Evolutionary conservation across 2,888 invertebrate genomes (phyloP), one percentile per base, ranked within the genome.

Genomic region (Acanthopleura granulata): DNA sequence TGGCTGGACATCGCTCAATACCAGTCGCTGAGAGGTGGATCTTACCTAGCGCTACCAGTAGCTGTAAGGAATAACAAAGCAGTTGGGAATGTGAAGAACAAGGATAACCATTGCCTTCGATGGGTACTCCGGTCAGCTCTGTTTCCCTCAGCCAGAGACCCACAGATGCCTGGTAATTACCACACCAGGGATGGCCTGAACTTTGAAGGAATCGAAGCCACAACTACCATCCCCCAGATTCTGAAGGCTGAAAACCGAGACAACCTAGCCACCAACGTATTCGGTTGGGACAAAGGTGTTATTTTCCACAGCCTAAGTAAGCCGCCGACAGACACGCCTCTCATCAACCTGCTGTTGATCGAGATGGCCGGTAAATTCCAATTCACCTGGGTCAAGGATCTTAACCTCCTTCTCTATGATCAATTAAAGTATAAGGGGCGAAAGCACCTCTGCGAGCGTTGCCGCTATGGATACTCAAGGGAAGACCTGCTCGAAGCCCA

Each of bases 321-420:
- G n/a, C n/a, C n/a, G n/a, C n/a, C n/a, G n/a, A n/a, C n/a, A n/a
- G n/a, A n/a, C n/a, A 49, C 51, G 6, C 72, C 40, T 14, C 12
- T 50, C 18, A 72, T 72, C 61, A 75, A 75, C 72, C 72, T 75
- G 51, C 75, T 75, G 18, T 30, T 75, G 51, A 50, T 72, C 40
- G 72, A 75, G 40, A 75, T 57, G 72, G 75, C 25, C 9, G 75
- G 61, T 22, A 72, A 27, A 27, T 70, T 49, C 49, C 75, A 75
- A 22, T 72, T 72, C 49, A 72, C 72, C 51, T 72, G 75, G 72
- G 49, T 75, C 49, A 75, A 75, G 40, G 72, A 75, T 57, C 72
- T 75, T n/a, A n/a, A n/a, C n/a, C n/a, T n/a, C n/a, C n/a, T n/a
- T n/a, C n/a, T n/a, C n/a, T n/a, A n/a, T n/a, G n/a, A n/a, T n/a